These are phyloP conservation scores for Sebastes nivosus DNA, from an alignment of 2,797 vertebrate species.

Conservation along the genomic window DNA sequence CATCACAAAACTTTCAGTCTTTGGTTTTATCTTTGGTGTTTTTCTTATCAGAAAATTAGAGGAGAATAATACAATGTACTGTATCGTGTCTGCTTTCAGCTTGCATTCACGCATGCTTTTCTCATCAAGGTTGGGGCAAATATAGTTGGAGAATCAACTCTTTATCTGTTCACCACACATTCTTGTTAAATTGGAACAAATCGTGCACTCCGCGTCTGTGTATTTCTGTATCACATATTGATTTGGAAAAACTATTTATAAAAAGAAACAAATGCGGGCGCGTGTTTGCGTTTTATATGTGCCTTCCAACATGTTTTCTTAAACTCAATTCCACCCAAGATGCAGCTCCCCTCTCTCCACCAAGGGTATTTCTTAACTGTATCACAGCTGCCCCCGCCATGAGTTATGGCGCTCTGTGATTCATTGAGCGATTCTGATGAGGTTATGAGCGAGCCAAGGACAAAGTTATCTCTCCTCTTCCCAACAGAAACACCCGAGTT, in stretches of 20 bases:
- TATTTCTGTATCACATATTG: neutral
- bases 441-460: slow-evolving; percentile 80
- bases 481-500: slow-evolving; percentile 75
- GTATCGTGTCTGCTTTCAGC: neutral
- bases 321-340: slow-evolving; percentile 31
- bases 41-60: neutral
- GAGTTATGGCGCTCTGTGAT: slow-evolving; percentile 73
- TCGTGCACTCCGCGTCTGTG: neutral
- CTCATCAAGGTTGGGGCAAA: neutral
- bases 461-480: slow-evolving; percentile 78
- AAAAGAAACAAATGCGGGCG: slow-evolving; percentile 24
- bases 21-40: neutral
- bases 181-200: slow-evolving; percentile 1
- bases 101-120: neutral
- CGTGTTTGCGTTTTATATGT: slow-evolving; percentile 3
- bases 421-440: slow-evolving; percentile 81
- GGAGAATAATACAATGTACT: neutral
- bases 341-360: slow-evolving; percentile 29
- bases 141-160: neutral
- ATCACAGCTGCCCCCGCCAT: slow-evolving; percentile 69
- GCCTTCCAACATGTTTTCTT: slow-evolving; percentile 35
- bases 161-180: neutral
- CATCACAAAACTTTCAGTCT: neutral
- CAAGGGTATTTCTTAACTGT: slow-evolving; percentile 72
- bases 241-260: neutral